Conservation (phyloP, 1,140 invertebrate genomes). For the Heliconius himera region DNA sequence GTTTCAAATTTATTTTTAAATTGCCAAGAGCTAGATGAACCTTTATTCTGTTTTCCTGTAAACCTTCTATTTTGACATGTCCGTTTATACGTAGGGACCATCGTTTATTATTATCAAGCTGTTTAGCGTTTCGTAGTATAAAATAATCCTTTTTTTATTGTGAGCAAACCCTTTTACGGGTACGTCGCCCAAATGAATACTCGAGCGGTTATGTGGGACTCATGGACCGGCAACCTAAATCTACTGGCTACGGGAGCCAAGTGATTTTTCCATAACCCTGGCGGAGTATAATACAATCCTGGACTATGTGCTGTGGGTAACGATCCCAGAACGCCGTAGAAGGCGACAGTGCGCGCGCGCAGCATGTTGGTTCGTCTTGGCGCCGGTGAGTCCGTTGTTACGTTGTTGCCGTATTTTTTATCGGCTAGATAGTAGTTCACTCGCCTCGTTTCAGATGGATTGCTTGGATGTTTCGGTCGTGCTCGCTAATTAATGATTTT, state of each 20-base stretch:
- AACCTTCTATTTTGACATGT: no score
- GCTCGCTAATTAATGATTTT: constrained; percentile 64
- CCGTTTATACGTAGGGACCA: no score
- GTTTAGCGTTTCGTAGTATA: constrained; percentile 30
- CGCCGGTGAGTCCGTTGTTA: constrained; percentile 47
- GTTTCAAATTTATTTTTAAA: no score
- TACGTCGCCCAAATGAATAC: no score
- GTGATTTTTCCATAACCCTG: no score
- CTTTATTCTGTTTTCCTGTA: no score
- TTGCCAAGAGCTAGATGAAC: no score
- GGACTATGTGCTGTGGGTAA: constrained; percentile 34
- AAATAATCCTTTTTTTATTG: no score
- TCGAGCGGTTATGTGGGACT: no score
- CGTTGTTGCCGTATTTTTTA: constrained; percentile 48
- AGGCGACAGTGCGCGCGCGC: neutral
- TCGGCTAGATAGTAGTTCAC: constrained; percentile 46
- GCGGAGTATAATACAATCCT: constrained; percentile 11
- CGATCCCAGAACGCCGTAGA: constrained; percentile 13
- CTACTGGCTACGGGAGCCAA: no score
- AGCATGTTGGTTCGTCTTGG: constrained; percentile 29
- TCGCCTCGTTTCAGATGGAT: constrained; percentile 52
- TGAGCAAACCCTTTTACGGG: no score
- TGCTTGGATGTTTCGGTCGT: constrained; percentile 54
- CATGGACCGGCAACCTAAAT: no score
- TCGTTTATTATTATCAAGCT: constrained; percentile 26